A percentile compares a stretch with the other conserved stretches of the same genome.
phyloP scores from a whole-genome alignment of 1,140 invertebrate genomes.

The Drosophila albomicans region DNA sequence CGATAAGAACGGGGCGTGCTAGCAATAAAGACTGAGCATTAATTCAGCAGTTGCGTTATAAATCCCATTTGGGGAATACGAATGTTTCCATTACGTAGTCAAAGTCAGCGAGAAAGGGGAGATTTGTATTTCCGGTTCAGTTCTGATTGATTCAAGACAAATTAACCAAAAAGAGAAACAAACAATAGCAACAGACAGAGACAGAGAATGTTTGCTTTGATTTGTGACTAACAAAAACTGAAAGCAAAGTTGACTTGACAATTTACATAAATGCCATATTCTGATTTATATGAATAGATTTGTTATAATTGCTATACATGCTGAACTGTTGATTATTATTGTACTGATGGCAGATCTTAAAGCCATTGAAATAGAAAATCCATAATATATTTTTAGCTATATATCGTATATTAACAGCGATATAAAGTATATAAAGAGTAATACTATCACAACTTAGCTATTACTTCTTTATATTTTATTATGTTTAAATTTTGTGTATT shows the following conservation, averaged over 20 bases:
- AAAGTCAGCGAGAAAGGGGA: not conserved
- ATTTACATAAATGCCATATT: slow-evolving; percentile 27
- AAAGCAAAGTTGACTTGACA: slow-evolving; percentile 13
- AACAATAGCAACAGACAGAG: slow-evolving; percentile 1
- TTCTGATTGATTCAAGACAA: slow-evolving; percentile 41
- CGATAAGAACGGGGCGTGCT: slow-evolving; percentile 45
- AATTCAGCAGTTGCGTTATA: slow-evolving; percentile 37
- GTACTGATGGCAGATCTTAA: not conserved
- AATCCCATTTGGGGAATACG: slow-evolving; percentile 33
- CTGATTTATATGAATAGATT: slow-evolving; percentile 17
- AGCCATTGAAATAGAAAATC: not conserved
- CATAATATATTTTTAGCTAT: not conserved
- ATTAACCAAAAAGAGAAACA: slow-evolving; percentile 11
- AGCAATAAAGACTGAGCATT: slow-evolving; percentile 42
- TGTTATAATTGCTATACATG: slow-evolving; percentile 3
- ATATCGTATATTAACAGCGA: too few species aligned
- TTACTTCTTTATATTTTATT: too few species aligned
- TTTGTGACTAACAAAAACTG: slow-evolving; percentile 22
- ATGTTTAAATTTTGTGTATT: too few species aligned
- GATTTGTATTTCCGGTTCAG: slow-evolving; percentile 31
- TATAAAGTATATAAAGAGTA: too few species aligned
- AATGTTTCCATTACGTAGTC: slow-evolving; percentile 26
- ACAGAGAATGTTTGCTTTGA: slow-evolving; percentile 20
- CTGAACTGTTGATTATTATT: not conserved
- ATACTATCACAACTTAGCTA: too few species aligned